Conservation (phyloP, 2,888 invertebrate genomes). For the Lamellibrachia satsuma region DNA sequence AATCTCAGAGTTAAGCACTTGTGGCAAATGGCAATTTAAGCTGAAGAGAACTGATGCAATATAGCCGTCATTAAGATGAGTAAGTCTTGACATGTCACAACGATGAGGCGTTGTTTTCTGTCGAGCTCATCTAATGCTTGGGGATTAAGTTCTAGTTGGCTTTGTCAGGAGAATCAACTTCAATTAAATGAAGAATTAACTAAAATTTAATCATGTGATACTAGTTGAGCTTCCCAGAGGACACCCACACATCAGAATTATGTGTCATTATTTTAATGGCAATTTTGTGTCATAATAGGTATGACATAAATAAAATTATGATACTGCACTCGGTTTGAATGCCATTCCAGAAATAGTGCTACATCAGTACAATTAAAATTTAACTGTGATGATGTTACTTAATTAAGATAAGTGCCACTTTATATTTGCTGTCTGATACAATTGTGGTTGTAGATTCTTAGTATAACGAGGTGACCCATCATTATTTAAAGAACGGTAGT, state of each 20-base stretch:
- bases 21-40: slow-evolving; percentile 12
- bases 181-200: neutral
- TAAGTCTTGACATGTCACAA: neutral
- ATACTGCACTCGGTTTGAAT: no score
- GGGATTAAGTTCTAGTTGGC: neutral
- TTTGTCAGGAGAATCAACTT: neutral
- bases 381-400: no score
- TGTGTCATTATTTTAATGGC: neutral
- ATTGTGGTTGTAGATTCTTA: no score
- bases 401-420: no score
- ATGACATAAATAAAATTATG: neutral
- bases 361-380: no score
- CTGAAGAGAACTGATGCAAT: neutral
- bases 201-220: neutral
- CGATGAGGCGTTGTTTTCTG: neutral
- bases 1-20: neutral
- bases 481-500: no score
- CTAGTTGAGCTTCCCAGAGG: neutral
- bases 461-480: no score
- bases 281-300: neutral
- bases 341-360: no score
- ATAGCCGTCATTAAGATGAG: neutral
- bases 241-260: neutral
- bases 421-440: no score
- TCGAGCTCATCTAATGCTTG: neutral